These are phyloP conservation scores for Cliona cf. orientalis DNA, from an alignment of 37 sponge, comb jelly and placozoan genomes.

Conservation along the genomic window DNA sequence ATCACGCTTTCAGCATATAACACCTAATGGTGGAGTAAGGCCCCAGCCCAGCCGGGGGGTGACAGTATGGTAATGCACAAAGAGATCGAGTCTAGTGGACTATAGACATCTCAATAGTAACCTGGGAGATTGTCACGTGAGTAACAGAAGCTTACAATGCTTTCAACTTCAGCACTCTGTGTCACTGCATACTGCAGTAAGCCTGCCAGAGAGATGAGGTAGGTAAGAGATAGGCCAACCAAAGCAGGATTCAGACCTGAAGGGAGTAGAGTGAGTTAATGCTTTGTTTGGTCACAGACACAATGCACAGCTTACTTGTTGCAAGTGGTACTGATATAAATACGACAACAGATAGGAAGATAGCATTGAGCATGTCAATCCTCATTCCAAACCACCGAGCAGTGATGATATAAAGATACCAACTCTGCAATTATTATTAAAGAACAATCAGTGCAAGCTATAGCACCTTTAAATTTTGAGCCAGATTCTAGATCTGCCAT, in stretches of 20 bases:
- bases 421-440: too few species aligned
- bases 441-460: too few species aligned
- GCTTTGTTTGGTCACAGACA: too few species aligned
- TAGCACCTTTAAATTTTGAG: too few species aligned
- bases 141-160: slow-evolving; percentile 70
- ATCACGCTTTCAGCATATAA: too few species aligned
- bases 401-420: slow-evolving; percentile 68
- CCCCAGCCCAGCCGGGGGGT: too few species aligned
- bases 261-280: neutral
- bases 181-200: slow-evolving; percentile 82
- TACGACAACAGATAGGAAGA: slow-evolving; percentile 58
- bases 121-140: too few species aligned
- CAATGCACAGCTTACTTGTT: slow-evolving; percentile 23
- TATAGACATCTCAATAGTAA: too few species aligned
- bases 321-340: slow-evolving; percentile 58
- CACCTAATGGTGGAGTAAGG: too few species aligned
- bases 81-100: too few species aligned
- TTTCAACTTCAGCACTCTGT: slow-evolving; percentile 87
- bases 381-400: slow-evolving; percentile 80
- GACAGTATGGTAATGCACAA: too few species aligned
- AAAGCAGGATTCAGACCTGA: slow-evolving; percentile 61
- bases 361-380: slow-evolving; percentile 61
- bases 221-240: slow-evolving; percentile 76
- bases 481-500: too few species aligned
- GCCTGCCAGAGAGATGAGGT: slow-evolving; percentile 75